A percentile compares a stretch with the other conserved stretches of the same genome.
phyloP scores from a whole-genome alignment of 2,113 vertebrate species.

The Eublepharis macularius region DNA sequence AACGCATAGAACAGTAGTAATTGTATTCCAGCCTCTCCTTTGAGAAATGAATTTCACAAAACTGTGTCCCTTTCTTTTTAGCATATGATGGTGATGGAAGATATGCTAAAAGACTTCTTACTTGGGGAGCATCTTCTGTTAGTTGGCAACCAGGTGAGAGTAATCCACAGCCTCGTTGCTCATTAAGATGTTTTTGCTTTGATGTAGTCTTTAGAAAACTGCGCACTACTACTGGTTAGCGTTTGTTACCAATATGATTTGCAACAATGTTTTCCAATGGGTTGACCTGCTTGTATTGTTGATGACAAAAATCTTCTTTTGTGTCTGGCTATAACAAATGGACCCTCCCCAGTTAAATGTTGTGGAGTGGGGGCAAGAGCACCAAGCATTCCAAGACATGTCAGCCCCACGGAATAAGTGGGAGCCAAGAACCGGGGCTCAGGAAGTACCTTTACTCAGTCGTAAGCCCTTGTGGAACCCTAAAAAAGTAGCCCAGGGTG shows the following conservation, averaged over 20 bases:
- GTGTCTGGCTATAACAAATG: too few species aligned
- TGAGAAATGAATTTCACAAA: constrained; percentile 50
- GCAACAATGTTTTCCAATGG: too few species aligned
- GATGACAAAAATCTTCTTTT: background rate
- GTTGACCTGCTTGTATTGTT: too few species aligned
- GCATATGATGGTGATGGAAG: constrained; percentile 97
- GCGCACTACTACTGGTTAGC: too few species aligned
- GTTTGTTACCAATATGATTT: too few species aligned
- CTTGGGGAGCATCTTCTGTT: constrained; percentile 94
- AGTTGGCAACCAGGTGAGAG: constrained; percentile 95
- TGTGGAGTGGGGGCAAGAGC: background rate
- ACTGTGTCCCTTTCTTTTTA: constrained; percentile 61
- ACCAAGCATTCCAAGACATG: background rate
- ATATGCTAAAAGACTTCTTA: constrained; percentile 96
- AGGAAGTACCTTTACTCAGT: background rate
- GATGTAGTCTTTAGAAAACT: too few species aligned
- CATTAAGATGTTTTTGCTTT: background rate
- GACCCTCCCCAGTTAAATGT: too few species aligned
- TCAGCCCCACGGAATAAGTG: background rate
- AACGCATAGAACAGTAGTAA: too few species aligned
- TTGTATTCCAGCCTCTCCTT: background rate
- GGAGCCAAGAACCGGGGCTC: background rate
- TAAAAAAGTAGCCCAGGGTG: too few species aligned
- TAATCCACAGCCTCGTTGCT: background rate
- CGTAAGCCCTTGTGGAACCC: too few species aligned